Base-by-base conservation (phyloP, 2,797 vertebrate species). In the Enteromius argenteus region DNA sequence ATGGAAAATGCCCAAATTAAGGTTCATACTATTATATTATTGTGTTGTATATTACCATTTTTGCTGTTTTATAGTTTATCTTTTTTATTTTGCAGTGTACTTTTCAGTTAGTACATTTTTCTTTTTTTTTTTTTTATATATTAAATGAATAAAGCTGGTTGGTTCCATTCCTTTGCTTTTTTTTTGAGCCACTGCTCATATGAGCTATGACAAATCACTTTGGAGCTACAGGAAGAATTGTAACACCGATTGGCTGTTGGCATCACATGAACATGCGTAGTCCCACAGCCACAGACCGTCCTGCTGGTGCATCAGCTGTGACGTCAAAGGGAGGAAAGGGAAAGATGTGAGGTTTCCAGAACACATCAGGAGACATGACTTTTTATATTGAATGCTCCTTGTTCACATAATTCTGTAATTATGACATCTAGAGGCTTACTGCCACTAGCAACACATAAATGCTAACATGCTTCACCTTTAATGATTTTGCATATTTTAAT, bases 201-300 rank as follows among this genome's bases (percentile, higher is more conserved):
- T 79, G 60, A 79, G 60, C 19, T 11, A 3, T 79, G 60, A 79
- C 60, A 49, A 51, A 66, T 79, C 27, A 64, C 42, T 66, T 27
- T 79, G 27, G 5, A 66, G 42, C 10, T 19, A 46, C 19, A 4
- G 42, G 42, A 76, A 42, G 10, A 76, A 39, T 23, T 42, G 7
- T 17, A 17, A 58, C 73, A 10, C 35, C 27, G 77, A 79, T 79
- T 79, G 77, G 77, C 62, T 66, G 77, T 64, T 42, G 58, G 76
- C 76, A 35, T 64, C 27, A 8, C 77, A 79, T 49, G 42, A 79
- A 49, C 42, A 30, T 44, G 42, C 60, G 35, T 15, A 66, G 37
- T 64, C n/a, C 75, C 56, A n/a, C 13, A 58, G n/a, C 39, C 58
- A 39, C 37, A 58, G 19, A 78, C 15, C 6, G 4, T 79, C 60